Evolutionary conservation across 1,140 invertebrate species (phyloP).

Genomic region (Agraylea sexmaculata): DNA sequence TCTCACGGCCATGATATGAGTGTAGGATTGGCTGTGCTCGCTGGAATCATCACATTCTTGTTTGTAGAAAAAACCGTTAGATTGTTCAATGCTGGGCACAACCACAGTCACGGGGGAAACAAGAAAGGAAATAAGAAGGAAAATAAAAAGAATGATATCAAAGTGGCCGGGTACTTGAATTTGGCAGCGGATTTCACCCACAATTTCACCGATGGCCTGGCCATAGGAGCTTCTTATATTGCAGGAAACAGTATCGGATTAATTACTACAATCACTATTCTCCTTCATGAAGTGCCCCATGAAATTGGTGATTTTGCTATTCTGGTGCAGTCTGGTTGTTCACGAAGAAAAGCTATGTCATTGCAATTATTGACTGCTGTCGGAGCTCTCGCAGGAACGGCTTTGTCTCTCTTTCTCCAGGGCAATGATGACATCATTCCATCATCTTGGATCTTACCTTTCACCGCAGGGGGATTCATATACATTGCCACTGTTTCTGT

Average conservation of each 20-base stretch:
- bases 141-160: slow-evolving; percentile 54
- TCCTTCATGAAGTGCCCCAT: slow-evolving; percentile 94
- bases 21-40: slow-evolving; percentile 81
- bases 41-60: slow-evolving; percentile 85
- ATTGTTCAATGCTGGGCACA: slow-evolving; percentile 71
- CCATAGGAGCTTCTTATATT: slow-evolving; percentile 93
- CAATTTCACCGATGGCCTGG: slow-evolving; percentile 94
- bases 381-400: slow-evolving; percentile 84
- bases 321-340: slow-evolving; percentile 86
- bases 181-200: slow-evolving; percentile 90
- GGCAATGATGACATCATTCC: slow-evolving; percentile 61
- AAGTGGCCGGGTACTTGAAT: slow-evolving; percentile 89
- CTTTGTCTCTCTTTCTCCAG: slow-evolving; percentile 71
- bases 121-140: slow-evolving; percentile 34
- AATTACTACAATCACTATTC: slow-evolving; percentile 85
- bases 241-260: slow-evolving; percentile 72
- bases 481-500: slow-evolving; percentile 96
- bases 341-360: slow-evolving; percentile 79
- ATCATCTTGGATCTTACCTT: slow-evolving; percentile 80
- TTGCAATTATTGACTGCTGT: slow-evolving; percentile 87
- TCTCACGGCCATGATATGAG: slow-evolving; percentile 61
- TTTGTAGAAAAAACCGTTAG: slow-evolving; percentile 88
- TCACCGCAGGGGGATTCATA: slow-evolving; percentile 96
- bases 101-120: slow-evolving; percentile 38
- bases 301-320: slow-evolving; percentile 99